A percentile compares a stretch with the other conserved stretches of the same genome.
Evolutionary conservation across 2,888 invertebrate genomes (phyloP).

Genomic region (Chalcis sispes): DNA sequence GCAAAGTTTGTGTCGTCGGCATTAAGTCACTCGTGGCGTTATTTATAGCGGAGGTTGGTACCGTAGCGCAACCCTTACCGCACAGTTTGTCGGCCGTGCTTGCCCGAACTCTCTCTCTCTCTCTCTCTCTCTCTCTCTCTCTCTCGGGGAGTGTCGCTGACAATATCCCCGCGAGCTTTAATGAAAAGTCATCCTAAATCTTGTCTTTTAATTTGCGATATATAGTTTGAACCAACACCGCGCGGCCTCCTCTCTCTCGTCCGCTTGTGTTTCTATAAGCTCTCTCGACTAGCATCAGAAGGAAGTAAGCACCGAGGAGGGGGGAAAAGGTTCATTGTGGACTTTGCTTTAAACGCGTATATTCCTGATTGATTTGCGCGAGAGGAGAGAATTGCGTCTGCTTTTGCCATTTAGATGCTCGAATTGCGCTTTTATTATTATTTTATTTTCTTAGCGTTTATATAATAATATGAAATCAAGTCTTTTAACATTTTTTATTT

Average conservation of each 20-base stretch:
- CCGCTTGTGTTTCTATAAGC: no score
- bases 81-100: constrained; percentile 65
- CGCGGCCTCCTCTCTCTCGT: no score
- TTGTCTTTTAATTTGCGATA: constrained; percentile 57
- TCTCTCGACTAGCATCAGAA: neutral
- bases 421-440: no score
- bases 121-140: no score
- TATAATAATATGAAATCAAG: no score
- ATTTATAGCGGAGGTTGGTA: constrained; percentile 66
- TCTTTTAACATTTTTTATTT: no score
- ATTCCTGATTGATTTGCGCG: neutral
- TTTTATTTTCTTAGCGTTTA: no score
- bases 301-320: constrained; percentile 9
- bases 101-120: neutral
- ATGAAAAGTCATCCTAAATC: constrained; percentile 70
- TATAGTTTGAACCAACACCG: no score
- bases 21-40: constrained; percentile 70
- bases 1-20: constrained; percentile 66
- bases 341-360: neutral
- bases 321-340: constrained; percentile 21
- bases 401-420: no score
- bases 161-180: constrained; percentile 69
- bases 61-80: constrained; percentile 64
- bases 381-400: neutral
- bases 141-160: constrained; percentile 68